Evolutionary conservation across 1,140 invertebrate species (phyloP).

Genomic region (Cydia splendana): DNA sequence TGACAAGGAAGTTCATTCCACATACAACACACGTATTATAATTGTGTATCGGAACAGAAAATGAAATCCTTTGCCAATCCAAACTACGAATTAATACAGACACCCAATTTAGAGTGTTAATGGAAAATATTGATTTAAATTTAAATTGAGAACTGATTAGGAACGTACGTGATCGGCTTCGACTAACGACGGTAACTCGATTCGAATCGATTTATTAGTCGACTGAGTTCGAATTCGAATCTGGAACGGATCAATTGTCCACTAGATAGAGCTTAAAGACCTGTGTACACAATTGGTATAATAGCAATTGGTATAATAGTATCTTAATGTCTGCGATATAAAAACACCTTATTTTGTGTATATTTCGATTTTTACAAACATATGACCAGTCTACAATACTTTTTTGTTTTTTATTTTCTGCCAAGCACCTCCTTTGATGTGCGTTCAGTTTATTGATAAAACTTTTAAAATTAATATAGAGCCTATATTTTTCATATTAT

Average conservation of each 20-base stretch:
- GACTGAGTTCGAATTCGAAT: background rate
- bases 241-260: background rate
- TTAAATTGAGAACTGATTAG: slow-evolving; percentile 29
- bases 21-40: background rate
- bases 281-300: too few species aligned
- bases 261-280: background rate
- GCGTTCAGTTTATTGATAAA: too few species aligned
- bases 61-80: slow-evolving; percentile 3
- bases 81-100: slow-evolving; percentile 7
- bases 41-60: slow-evolving; percentile 14
- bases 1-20: too few species aligned
- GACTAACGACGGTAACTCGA: background rate
- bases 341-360: too few species aligned
- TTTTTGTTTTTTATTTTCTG: too few species aligned
- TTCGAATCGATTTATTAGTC: slow-evolving; percentile 11
- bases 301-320: too few species aligned
- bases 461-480: too few species aligned
- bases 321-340: too few species aligned
- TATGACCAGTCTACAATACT: too few species aligned
- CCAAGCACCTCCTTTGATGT: too few species aligned
- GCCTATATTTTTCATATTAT: too few species aligned
- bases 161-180: slow-evolving; percentile 21
- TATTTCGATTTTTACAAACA: too few species aligned
- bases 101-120: slow-evolving; percentile 26
- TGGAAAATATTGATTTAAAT: slow-evolving; percentile 29